Evolutionary conservation across 1,140 invertebrate genomes (phyloP).

Genomic region (fruit fly (Drosophila melanogaster)): Release_6_plus_ISO1_MT NC_004354.4:15802001-15802500

Average conservation of each 20-base stretch:
- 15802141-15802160: slow-evolving; percentile 61
- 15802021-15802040: slow-evolving; percentile 79
- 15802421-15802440: slow-evolving; percentile 38
- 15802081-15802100: not conserved
- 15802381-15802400: slow-evolving; percentile 73
- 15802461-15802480: not conserved
- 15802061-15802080: slow-evolving; percentile 76
- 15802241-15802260: slow-evolving; percentile 29
- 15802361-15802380: slow-evolving; percentile 80
- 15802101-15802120: not conserved
- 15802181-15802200: slow-evolving; percentile 45
- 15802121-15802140: slow-evolving; percentile 30
- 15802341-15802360: slow-evolving; percentile 82
- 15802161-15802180: slow-evolving; percentile 53
- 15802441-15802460: not conserved
- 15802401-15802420: slow-evolving; percentile 60
- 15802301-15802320: slow-evolving; percentile 85
- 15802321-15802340: slow-evolving; percentile 84
- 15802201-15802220: not conserved
- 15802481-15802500: not conserved
- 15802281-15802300: slow-evolving; percentile 80
- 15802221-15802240: not conserved
- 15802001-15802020: slow-evolving; percentile 75
- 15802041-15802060: slow-evolving; percentile 68
- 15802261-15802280: slow-evolving; percentile 1